Evolutionary conservation across 2,797 vertebrate genomes (phyloP).

Genomic region (Hipposideros larvatus): DNA sequence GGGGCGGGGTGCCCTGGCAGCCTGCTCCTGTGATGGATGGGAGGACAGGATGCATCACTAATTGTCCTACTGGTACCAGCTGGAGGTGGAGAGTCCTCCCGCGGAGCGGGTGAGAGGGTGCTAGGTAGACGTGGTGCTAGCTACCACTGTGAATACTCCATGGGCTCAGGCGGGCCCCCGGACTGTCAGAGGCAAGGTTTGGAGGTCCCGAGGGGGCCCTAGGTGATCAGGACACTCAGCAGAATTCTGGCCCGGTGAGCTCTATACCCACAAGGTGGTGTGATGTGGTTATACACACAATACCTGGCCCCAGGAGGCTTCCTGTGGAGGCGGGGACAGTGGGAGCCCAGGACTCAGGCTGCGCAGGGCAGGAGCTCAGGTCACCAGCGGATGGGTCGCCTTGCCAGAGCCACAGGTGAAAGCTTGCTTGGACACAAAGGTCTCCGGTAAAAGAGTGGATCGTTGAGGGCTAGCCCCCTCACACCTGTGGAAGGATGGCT

Average conservation of each 20-base stretch:
- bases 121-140: rapidly evolving
- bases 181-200: not conserved
- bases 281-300: rapidly evolving
- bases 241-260: not conserved
- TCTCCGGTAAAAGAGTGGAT: not conserved
- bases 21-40: not conserved
- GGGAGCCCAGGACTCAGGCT: not conserved
- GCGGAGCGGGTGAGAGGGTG: not conserved
- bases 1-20: not conserved
- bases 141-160: not conserved
- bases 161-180: no score
- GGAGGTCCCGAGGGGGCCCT: not conserved
- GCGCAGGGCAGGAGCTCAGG: not conserved
- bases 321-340: rapidly evolving
- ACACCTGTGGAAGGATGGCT: rapidly evolving
- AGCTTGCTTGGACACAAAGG: not conserved
- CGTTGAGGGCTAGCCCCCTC: not conserved
- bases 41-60: not conserved
- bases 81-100: not conserved
- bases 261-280: not conserved
- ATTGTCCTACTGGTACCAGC: rapidly evolving
- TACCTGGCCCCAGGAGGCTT: rapidly evolving
- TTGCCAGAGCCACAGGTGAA: not conserved
- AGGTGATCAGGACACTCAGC: not conserved
- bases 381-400: not conserved